A percentile compares a stretch with the other conserved stretches of the same genome.
These are phyloP conservation scores for Drosophila lutescens DNA, from an alignment of 2,888 invertebrate species.

Conservation along the genomic window DNA sequence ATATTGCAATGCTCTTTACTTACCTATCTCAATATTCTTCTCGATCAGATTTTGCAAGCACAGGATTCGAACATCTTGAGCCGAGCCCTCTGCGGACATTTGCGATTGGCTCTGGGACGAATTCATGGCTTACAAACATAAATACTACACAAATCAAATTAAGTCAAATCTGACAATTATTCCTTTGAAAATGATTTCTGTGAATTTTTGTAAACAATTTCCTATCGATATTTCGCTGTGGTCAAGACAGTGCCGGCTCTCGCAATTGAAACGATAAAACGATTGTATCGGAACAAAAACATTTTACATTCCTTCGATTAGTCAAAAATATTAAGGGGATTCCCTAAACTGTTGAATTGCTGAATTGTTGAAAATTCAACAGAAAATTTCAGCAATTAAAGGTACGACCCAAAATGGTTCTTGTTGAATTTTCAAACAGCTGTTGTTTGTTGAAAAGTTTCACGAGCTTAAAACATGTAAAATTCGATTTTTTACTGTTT, in stretches of 20 bases:
- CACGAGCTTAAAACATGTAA: too few species aligned
- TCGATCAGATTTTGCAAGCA: constrained; percentile 40
- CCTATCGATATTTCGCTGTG: constrained; percentile 1
- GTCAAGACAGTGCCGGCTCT: not conserved
- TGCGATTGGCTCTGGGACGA: constrained; percentile 1
- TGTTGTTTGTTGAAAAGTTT: too few species aligned
- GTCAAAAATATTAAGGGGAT: too few species aligned
- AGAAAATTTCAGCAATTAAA: too few species aligned
- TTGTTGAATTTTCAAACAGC: too few species aligned
- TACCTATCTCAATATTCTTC: constrained; percentile 41
- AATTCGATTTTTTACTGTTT: too few species aligned
- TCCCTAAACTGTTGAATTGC: too few species aligned
- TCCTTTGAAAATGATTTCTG: constrained; percentile 4
- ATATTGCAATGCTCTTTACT: not conserved
- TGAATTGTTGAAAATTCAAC: too few species aligned
- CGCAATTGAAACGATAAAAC: not conserved
- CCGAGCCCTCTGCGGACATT: not conserved
- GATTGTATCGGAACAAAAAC: not conserved
- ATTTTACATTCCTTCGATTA: too few species aligned
- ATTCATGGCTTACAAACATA: constrained; percentile 10
- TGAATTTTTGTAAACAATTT: not conserved
- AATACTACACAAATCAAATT: not conserved
- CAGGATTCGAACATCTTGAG: constrained; percentile 18
- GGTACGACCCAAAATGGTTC: too few species aligned
- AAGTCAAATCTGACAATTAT: not conserved